Percentiles rank a stretch among this genome's conserved stretches.
These are phyloP conservation scores for Amphiduros pacificus DNA, from an alignment of 2,888 invertebrate species.

Conservation along the genomic window DNA sequence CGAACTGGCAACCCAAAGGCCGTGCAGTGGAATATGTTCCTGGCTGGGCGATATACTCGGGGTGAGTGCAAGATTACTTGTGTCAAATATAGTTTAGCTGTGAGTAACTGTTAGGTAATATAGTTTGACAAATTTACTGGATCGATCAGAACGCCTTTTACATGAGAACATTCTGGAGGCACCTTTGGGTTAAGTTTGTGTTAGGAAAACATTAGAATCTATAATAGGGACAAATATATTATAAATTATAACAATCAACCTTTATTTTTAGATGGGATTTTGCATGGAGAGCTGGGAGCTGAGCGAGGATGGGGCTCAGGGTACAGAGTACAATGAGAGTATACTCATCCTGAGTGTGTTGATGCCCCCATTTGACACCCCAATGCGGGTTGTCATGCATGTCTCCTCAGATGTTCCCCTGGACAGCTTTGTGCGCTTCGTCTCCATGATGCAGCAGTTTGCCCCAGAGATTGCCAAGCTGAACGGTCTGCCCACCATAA, in stretches of 20 bases:
- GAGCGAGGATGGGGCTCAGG: background rate
- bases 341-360: background rate
- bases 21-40: background rate
- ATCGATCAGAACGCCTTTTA: too few relatives aligned
- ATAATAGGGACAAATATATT: too few relatives aligned
- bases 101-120: too few relatives aligned
- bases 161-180: too few relatives aligned
- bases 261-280: background rate
- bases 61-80: background rate
- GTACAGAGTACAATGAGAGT: conserved; percentile 1
- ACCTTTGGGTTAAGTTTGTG: too few relatives aligned
- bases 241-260: too few relatives aligned
- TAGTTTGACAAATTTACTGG: too few relatives aligned
- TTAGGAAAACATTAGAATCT: too few relatives aligned
- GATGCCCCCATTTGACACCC: background rate
- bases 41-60: background rate
- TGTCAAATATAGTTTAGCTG: too few relatives aligned
- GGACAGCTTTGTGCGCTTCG: background rate
- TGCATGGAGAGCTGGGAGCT: background rate
- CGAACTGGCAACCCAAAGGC: too few relatives aligned
- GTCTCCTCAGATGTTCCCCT: background rate
- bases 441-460: background rate
- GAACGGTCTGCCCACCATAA: background rate
- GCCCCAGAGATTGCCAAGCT: background rate
- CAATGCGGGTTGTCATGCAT: background rate